Percentiles rank a stretch among this genome's conserved stretches.
Conservation (phyloP, 2,888 invertebrate genomes). For the Acheta domesticus region DNA sequence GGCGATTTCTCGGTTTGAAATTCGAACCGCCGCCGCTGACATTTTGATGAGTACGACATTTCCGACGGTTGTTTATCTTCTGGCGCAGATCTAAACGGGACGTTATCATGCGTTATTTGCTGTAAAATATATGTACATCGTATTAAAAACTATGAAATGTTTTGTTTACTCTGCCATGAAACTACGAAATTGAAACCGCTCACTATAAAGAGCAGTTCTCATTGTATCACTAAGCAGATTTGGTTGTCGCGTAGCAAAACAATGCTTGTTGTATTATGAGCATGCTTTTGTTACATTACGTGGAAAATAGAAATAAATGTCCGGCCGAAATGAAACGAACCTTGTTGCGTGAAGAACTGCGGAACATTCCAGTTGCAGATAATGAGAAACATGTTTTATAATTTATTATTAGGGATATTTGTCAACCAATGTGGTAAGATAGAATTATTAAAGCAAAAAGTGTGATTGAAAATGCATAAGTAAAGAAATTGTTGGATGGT, state of each 20-base stretch:
- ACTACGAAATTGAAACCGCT: slow-evolving; percentile 18
- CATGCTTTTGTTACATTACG: no score
- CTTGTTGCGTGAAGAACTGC: no score
- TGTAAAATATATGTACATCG: neutral
- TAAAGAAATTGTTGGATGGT: no score
- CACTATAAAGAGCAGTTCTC: neutral
- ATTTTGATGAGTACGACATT: neutral
- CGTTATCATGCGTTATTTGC: neutral
- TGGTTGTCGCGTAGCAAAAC: neutral
- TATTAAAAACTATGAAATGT: slow-evolving; percentile 4
- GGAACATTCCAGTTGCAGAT: no score
- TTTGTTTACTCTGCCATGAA: neutral
- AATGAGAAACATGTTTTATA: no score
- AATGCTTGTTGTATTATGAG: no score
- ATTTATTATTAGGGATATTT: no score
- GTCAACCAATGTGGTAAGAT: no score
- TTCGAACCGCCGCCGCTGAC: neutral
- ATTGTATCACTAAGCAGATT: neutral
- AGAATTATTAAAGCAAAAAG: no score
- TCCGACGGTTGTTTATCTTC: neutral
- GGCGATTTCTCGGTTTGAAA: neutral
- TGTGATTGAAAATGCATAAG: no score
- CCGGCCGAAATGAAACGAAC: no score
- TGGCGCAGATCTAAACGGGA: neutral
- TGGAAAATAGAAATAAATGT: no score